Conservation (phyloP, 2,797 vertebrate species). For the Pseudomugil gertrudae region DNA sequence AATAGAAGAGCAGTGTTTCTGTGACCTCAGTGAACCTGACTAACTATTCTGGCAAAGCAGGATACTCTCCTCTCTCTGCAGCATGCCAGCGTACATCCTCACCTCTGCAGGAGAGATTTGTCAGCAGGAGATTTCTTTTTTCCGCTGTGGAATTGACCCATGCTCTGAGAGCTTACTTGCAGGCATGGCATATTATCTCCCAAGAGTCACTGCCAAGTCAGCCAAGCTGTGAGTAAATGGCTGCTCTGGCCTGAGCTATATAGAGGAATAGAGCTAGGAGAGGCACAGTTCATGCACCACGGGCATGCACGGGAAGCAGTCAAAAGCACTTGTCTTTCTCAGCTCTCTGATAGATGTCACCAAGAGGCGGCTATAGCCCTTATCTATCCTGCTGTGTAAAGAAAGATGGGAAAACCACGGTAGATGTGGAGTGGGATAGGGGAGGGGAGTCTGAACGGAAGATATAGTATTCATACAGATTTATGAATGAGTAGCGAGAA, state of each 20-base stretch:
- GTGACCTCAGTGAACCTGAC: constrained; percentile 64
- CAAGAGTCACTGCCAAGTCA: constrained; percentile 60
- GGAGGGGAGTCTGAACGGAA: constrained; percentile 55
- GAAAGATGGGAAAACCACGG: constrained; percentile 51
- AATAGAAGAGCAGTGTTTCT: constrained; percentile 63
- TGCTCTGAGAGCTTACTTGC: constrained; percentile 65
- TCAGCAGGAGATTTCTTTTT: constrained; percentile 64
- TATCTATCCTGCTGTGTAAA: constrained; percentile 68
- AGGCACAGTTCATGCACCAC: constrained; percentile 39
- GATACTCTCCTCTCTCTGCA: constrained; percentile 41
- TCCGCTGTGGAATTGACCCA: constrained; percentile 63
- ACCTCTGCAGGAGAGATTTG: constrained; percentile 70
- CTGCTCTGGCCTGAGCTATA: constrained; percentile 40
- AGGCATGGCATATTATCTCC: constrained; percentile 71
- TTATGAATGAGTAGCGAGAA: constrained; percentile 81
- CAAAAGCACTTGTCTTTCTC: constrained; percentile 40
- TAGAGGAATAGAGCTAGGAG: constrained; percentile 30
- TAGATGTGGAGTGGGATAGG: constrained; percentile 44
- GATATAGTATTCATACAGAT: constrained; percentile 79
- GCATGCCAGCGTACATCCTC: constrained; percentile 58
- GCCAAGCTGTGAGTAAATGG: constrained; percentile 53
- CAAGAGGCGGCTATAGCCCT: constrained; percentile 54
- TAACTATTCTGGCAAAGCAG: constrained; percentile 62
- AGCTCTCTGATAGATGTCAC: constrained; percentile 51
- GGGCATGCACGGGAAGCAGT: constrained; percentile 35